Evolutionary conservation across 2,797 vertebrate genomes (phyloP).

Genomic region (Bryconaethiops microstoma): DNA sequence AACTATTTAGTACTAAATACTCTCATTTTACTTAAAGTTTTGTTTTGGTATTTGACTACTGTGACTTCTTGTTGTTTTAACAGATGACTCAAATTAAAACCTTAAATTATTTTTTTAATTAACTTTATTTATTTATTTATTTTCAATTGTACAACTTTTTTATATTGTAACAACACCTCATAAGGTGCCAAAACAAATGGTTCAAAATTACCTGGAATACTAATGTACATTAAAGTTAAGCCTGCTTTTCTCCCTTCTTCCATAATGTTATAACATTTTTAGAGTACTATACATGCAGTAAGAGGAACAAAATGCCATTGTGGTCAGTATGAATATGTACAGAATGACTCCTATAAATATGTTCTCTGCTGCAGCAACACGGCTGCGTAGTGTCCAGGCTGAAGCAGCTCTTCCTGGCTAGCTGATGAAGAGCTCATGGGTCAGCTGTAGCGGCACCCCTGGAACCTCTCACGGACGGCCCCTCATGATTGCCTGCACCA

Average conservation of each 20-base stretch:
- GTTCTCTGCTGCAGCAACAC: constrained; percentile 1
- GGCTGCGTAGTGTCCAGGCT: constrained; percentile 25
- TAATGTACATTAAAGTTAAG: no score
- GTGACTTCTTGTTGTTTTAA: no score
- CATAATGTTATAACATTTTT: neutral
- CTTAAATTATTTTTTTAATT: no score
- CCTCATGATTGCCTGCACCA: constrained; percentile 36
- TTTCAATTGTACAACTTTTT: no score
- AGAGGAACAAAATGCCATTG: no score
- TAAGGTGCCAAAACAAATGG: no score
- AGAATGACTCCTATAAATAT: constrained; percentile 3
- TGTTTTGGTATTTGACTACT: neutral
- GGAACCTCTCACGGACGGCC: constrained; percentile 20
- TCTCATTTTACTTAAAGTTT: neutral
- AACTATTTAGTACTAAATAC: neutral
- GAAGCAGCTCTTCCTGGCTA: constrained; percentile 32
- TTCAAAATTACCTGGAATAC: no score
- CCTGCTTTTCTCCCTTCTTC: no score
- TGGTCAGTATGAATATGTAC: neutral
- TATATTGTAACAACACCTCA: no score
- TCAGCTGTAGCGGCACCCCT: constrained; percentile 26
- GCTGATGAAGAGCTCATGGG: constrained; percentile 46
- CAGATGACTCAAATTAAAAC: no score
- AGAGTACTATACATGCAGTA: neutral
- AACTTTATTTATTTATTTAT: no score